Percentiles rank a stretch among this genome's conserved stretches.
Conservation (phyloP, 2,113 vertebrate genomes). For the Verasper variegatus region DNA sequence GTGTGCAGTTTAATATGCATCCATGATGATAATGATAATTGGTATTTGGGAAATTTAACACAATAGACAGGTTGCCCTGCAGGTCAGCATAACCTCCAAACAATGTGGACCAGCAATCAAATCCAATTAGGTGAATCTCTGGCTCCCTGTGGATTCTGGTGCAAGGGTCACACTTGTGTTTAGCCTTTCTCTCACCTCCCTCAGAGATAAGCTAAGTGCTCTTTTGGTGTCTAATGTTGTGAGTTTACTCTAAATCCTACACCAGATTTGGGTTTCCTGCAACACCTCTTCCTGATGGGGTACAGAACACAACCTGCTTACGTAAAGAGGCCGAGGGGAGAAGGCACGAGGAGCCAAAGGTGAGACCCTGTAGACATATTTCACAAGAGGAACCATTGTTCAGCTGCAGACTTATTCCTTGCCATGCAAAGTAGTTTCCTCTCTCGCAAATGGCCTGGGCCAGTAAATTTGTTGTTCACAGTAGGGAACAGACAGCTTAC, state of each 20-base stretch:
- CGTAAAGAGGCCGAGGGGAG: constrained; percentile 75
- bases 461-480: constrained; percentile 74
- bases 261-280: constrained; percentile 73
- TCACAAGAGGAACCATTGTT: constrained; percentile 80
- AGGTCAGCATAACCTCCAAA: constrained; percentile 41
- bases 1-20: not conserved
- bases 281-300: constrained; percentile 81
- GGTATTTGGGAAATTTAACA: constrained; percentile 6
- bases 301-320: constrained; percentile 76
- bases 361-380: constrained; percentile 79
- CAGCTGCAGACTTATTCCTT: constrained; percentile 65
- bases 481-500: constrained; percentile 52
- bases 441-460: constrained; percentile 59
- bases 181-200: constrained; percentile 57
- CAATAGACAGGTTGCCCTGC: constrained; percentile 34
- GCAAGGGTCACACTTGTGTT: constrained; percentile 57
- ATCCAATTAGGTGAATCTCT: constrained; percentile 12
- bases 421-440: constrained; percentile 80
- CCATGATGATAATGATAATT: constrained; percentile 1
- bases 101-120: constrained; percentile 18
- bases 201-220: constrained; percentile 45
- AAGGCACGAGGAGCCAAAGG: constrained; percentile 76
- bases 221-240: constrained; percentile 65
- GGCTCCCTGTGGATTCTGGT: constrained; percentile 35
- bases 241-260: constrained; percentile 61